Percentiles rank a stretch among this genome's conserved stretches.
phyloP scores from a whole-genome alignment of 2,797 vertebrate species.

The Ibycter americanus region DNA sequence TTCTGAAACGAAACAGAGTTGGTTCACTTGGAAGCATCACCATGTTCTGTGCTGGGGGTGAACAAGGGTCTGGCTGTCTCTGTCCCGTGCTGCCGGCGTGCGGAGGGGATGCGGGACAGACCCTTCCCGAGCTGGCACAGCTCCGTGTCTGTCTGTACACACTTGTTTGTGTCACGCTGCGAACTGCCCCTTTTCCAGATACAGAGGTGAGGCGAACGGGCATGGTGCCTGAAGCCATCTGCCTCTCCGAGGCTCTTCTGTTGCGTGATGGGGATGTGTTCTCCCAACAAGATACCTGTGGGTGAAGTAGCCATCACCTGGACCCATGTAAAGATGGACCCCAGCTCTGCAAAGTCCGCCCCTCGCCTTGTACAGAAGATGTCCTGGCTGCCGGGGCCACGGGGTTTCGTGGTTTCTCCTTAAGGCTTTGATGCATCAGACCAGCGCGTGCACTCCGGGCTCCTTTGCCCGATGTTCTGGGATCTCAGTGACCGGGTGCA shows the following conservation, averaged over 20 bases:
- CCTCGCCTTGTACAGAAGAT: neutral
- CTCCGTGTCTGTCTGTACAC: neutral
- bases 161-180: neutral
- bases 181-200: neutral
- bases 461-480: neutral
- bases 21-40: neutral
- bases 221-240: fast-evolving
- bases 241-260: neutral
- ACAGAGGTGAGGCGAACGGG: neutral
- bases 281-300: neutral
- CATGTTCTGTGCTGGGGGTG: neutral
- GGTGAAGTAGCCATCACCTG: neutral
- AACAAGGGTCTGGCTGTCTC: neutral
- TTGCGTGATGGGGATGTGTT: neutral
- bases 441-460: fast-evolving
- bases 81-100: fast-evolving
- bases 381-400: neutral
- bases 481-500: fast-evolving
- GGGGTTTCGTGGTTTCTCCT: neutral
- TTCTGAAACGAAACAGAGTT: slow-evolving; percentile 19
- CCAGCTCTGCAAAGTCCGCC: neutral
- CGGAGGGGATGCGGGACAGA: neutral
- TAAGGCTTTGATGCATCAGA: neutral
- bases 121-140: neutral
- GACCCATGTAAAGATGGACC: neutral